Percentiles rank a stretch among this genome's conserved stretches.
These are phyloP conservation scores for Aphelenchoides avenae DNA, from an alignment of 1,140 invertebrate genomes.

Conservation along the genomic window DNA sequence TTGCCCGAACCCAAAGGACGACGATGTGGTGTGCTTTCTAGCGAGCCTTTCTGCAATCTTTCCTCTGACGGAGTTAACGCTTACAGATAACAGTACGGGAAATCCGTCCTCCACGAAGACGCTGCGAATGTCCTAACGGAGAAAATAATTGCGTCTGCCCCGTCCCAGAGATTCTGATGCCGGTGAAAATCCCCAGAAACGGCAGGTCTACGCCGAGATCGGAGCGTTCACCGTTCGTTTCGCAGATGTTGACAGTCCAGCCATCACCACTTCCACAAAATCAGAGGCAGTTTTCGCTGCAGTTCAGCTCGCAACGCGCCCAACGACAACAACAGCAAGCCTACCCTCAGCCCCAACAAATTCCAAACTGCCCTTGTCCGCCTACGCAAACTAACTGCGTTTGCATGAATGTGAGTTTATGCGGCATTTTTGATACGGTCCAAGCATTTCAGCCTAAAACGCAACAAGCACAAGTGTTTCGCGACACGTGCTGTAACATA, in stretches of 20 bases:
- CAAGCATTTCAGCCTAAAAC: slow-evolving; percentile 23
- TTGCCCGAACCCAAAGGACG: slow-evolving; percentile 25
- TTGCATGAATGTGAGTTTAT: slow-evolving; percentile 26
- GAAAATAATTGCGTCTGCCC: no score
- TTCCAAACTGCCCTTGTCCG: slow-evolving; percentile 37
- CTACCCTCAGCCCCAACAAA: slow-evolving; percentile 8
- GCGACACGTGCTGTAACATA: slow-evolving; percentile 43
- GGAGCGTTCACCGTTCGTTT: slow-evolving; percentile 6
- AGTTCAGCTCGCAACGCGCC: not conserved
- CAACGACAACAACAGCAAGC: slow-evolving; percentile 2
- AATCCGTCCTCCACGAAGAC: no score
- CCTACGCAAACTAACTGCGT: slow-evolving; percentile 30
- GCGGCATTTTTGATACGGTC: not conserved
- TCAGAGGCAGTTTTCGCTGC: not conserved
- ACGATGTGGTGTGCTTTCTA: slow-evolving; percentile 28
- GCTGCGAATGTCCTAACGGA: no score
- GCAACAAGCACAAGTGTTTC: slow-evolving; percentile 31
- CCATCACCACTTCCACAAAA: not conserved
- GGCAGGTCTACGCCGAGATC: not conserved
- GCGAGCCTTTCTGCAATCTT: not conserved
- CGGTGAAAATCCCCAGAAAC: not conserved
- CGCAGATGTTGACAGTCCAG: not conserved
- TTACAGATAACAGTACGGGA: no score
- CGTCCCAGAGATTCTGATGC: no score
- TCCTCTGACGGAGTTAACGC: no score